Conservation (phyloP, 2,888 invertebrate species). For the Conistra vaccinii region DNA sequence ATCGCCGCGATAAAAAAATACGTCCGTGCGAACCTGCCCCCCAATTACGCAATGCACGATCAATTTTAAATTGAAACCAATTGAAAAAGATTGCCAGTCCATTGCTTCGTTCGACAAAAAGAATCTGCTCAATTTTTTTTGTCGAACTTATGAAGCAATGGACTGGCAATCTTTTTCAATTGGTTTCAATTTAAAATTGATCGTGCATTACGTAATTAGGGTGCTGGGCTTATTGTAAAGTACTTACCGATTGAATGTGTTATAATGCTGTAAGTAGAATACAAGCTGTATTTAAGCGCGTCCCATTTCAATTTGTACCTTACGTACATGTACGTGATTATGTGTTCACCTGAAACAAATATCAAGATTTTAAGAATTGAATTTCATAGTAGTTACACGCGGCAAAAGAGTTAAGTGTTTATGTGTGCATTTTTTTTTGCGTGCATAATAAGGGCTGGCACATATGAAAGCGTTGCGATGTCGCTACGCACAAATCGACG, state of each 20-base stretch:
- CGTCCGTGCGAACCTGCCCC: too few relatives aligned
- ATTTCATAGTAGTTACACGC: background rate
- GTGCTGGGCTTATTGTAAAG: background rate
- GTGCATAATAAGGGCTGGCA: background rate
- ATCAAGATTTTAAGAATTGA: background rate
- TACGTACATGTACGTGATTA: conserved; percentile 84
- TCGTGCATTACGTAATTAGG: too few relatives aligned
- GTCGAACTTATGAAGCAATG: too few relatives aligned
- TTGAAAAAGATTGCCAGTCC: too few relatives aligned
- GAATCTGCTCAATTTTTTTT: too few relatives aligned
- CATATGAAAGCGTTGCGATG: background rate
- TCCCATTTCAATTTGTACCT: conserved; percentile 87
- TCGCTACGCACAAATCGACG: background rate
- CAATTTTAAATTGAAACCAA: too few relatives aligned
- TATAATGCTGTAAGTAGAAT: conserved; percentile 84
- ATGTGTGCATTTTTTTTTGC: background rate
- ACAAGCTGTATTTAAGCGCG: conserved; percentile 85
- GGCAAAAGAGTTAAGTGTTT: background rate
- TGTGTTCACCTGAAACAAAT: conserved; percentile 81
- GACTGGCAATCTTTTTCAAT: too few relatives aligned
- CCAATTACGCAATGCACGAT: too few relatives aligned
- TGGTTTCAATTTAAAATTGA: too few relatives aligned
- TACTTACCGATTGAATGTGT: conserved; percentile 84
- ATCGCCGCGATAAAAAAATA: too few relatives aligned
- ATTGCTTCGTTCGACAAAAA: too few relatives aligned